phyloP scores from a whole-genome alignment of 2,888 invertebrate genomes.

The Scrobipalpa atriplicella region DNA sequence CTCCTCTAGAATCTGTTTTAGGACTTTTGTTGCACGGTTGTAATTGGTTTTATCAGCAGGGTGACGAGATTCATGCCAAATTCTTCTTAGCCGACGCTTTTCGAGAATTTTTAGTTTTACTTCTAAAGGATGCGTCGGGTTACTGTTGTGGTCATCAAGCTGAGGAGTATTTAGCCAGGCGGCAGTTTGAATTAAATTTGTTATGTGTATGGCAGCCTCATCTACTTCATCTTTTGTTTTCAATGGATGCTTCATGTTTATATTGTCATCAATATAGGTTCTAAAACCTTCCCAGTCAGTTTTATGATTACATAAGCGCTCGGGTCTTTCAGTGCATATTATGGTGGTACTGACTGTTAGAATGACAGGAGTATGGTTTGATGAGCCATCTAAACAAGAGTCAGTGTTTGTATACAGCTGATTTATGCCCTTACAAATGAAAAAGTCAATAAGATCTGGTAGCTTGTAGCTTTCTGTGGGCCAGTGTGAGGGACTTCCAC shows the following conservation, averaged over 20 bases:
- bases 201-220: constrained; percentile 12
- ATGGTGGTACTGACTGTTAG: neutral
- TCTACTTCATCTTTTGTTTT: constrained; percentile 31
- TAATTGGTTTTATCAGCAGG: constrained; percentile 31
- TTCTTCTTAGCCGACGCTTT: constrained; percentile 31
- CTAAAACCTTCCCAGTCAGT: neutral
- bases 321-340: neutral
- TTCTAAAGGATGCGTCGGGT: neutral
- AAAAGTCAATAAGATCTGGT: too few relatives aligned
- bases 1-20: constrained; percentile 29
- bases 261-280: neutral
- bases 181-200: constrained; percentile 24
- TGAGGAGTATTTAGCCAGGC: constrained; percentile 28
- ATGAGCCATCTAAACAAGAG: neutral
- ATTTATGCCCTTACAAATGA: too few relatives aligned
- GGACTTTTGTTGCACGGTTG: constrained; percentile 27
- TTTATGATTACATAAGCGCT: neutral
- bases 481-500: too few relatives aligned
- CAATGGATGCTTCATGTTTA: constrained; percentile 28
- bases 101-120: constrained; percentile 33
- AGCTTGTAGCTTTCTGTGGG: too few relatives aligned
- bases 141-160: neutral
- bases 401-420: too few relatives aligned
- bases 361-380: neutral
- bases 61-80: constrained; percentile 35